These are phyloP conservation scores for Cyaniris semiargus DNA, from an alignment of 2,888 invertebrate genomes.

Conservation along the genomic window DNA sequence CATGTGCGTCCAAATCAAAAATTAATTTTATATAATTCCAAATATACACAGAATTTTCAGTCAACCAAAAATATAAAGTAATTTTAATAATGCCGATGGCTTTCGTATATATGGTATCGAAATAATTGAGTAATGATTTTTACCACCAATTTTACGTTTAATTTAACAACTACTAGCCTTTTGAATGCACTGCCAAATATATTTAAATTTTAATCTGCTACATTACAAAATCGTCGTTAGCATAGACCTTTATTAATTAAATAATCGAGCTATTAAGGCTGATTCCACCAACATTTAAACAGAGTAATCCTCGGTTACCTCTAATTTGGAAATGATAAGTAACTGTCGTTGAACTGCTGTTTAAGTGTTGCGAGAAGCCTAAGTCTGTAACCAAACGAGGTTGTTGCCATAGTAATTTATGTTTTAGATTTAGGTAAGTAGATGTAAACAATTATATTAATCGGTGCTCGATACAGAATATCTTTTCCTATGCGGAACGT, in stretches of 20 bases:
- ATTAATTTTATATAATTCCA: background rate
- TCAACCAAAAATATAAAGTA: background rate
- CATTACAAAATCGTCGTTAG: conserved; percentile 3
- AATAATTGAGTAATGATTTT: background rate
- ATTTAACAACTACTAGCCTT: background rate
- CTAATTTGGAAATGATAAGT: background rate
- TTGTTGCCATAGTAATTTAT: conserved; percentile 69
- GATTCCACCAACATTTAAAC: background rate
- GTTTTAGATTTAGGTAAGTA: conserved; percentile 58
- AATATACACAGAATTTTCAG: background rate
- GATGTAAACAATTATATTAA: conserved; percentile 53
- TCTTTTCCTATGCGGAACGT: conserved; percentile 22
- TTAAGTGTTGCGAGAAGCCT: conserved; percentile 36
- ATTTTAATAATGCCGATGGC: background rate
- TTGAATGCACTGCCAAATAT: conserved; percentile 20
- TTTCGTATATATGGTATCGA: background rate
- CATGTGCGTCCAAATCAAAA: background rate
- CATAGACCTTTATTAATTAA: conserved; percentile 24
- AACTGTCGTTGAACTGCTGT: conserved; percentile 4
- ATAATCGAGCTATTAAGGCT: conserved; percentile 9
- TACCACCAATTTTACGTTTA: background rate
- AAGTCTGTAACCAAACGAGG: conserved; percentile 65
- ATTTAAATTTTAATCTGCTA: background rate
- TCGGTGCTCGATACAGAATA: conserved; percentile 62
- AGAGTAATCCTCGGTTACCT: background rate